phyloP scores from a whole-genome alignment of 2,888 invertebrate species.

The Nomada ferruginata region DNA sequence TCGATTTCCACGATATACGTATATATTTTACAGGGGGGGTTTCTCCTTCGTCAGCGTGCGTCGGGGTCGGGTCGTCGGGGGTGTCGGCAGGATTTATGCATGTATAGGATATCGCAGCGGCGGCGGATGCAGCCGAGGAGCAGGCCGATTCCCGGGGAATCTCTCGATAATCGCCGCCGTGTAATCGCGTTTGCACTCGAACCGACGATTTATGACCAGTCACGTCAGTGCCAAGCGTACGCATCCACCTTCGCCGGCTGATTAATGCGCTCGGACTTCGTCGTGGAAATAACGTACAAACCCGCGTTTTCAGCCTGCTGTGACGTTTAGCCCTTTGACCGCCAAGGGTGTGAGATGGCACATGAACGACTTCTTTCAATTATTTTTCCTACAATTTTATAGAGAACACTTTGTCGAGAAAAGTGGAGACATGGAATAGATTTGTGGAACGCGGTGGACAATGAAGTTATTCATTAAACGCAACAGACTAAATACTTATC shows the following conservation, averaged over 20 bases:
- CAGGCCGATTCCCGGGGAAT: slow-evolving; percentile 42
- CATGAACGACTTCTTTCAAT: too few relatives aligned
- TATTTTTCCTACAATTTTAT: too few relatives aligned
- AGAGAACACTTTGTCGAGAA: too few relatives aligned
- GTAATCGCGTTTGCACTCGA: slow-evolving; percentile 71
- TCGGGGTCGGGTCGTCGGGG: slow-evolving; percentile 14
- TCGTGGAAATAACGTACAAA: slow-evolving; percentile 60
- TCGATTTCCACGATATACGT: slow-evolving; percentile 28
- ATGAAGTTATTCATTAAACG: too few relatives aligned
- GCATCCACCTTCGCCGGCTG: slow-evolving; percentile 52
- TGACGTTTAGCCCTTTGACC: not conserved
- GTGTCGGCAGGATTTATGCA: slow-evolving; percentile 54
- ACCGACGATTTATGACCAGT: slow-evolving; percentile 69
- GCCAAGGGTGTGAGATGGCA: too few relatives aligned
- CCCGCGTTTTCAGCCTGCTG: slow-evolving; percentile 1
- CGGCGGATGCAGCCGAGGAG: slow-evolving; percentile 44
- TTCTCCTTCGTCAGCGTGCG: slow-evolving; percentile 53
- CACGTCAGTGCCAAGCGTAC: slow-evolving; percentile 65
- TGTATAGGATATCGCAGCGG: slow-evolving; percentile 39
- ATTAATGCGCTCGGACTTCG: slow-evolving; percentile 60
- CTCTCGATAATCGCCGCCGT: slow-evolving; percentile 71
- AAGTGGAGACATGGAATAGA: too few relatives aligned
- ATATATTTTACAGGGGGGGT: slow-evolving; percentile 25
- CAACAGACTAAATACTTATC: too few relatives aligned
- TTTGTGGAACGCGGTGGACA: too few relatives aligned